phyloP scores from a whole-genome alignment of 1,140 invertebrate genomes.

The Lordiphosa mommai region DNA sequence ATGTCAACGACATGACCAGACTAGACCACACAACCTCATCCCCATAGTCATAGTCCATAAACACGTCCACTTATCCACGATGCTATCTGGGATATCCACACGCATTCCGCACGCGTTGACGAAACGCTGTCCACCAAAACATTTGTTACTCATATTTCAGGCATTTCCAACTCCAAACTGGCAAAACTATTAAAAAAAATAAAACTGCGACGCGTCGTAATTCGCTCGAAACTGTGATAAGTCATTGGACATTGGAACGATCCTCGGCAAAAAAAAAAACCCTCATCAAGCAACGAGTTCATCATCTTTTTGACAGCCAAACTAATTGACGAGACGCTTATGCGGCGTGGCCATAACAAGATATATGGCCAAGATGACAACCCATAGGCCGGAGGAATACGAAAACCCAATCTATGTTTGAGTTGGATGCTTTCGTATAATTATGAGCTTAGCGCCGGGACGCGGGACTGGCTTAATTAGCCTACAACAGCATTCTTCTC shows the following conservation, averaged over 20 bases:
- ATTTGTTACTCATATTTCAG: slow-evolving; percentile 69
- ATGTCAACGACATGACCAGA: slow-evolving; percentile 69
- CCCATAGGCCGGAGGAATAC: slow-evolving; percentile 28
- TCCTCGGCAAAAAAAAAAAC: slow-evolving; percentile 43
- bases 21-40: slow-evolving; percentile 6
- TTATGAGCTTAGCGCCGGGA: slow-evolving; percentile 77
- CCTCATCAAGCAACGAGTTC: slow-evolving; percentile 79
- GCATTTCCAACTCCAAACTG: slow-evolving; percentile 58
- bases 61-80: slow-evolving; percentile 57
- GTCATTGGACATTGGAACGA: slow-evolving; percentile 54
- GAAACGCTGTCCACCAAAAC: slow-evolving; percentile 21
- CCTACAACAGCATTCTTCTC: slow-evolving; percentile 35
- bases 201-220: slow-evolving; percentile 60
- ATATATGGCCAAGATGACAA: slow-evolving; percentile 74
- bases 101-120: slow-evolving; percentile 38
- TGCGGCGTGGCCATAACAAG: slow-evolving; percentile 68
- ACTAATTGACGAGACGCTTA: slow-evolving; percentile 78
- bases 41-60: slow-evolving; percentile 37
- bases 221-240: slow-evolving; percentile 77
- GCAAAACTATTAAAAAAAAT: slow-evolving; percentile 65
- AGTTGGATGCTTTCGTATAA: slow-evolving; percentile 51
- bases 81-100: slow-evolving; percentile 39
- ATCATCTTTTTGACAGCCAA: slow-evolving; percentile 79
- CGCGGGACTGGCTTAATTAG: slow-evolving; percentile 61
- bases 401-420: slow-evolving; percentile 9